Base-by-base conservation (phyloP, 2,888 invertebrate genomes). In the Cloeon dipterum region DNA sequence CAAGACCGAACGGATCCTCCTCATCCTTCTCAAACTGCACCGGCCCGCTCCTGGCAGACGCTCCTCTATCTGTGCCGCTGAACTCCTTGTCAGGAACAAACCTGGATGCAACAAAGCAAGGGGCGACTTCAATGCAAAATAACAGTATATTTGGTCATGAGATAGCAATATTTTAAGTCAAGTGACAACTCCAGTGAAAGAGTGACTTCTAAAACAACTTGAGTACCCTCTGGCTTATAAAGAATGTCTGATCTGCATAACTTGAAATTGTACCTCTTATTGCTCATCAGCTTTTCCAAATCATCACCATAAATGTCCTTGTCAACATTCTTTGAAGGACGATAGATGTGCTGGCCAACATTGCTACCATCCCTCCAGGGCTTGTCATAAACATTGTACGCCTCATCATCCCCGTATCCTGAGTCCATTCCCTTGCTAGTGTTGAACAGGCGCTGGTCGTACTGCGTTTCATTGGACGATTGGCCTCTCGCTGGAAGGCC, bases 71-170 rank as follows among this genome's bases (percentile, higher is more conserved):
- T 0, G 88, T 82, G 2, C 96, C 96, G 5, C 82, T 78, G 50
- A 98, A 96, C 51, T 88, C 91, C 51, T 93, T 91, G 58, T 96
- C 94, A 0, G 96, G 93, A 16, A 96, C 91, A 62, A 98, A 98
- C 46, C 89, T 81, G 55, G 2, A 52, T 46, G 18, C 32, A 42
- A 40, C 45, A 40, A 32, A 37, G 29, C 35, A 25, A 35, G 35
- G 26, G n/a, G n/a, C n/a, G n/a, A n/a, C 11, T 26, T n/a, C n/a
- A 14, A 3, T 11, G 11, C n/a, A 14, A 35, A 16, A 16, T 3
- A 16, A 16, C n/a, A n/a, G n/a, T n/a, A n/a, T n/a, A n/a, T n/a
- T n/a, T n/a, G n/a, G n/a, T n/a, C n/a, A n/a, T n/a, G n/a, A n/a
- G n/a, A n/a, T n/a, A n/a, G n/a, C n/a, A n/a, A n/a, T n/a, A n/a